Conservation (phyloP, 2,113 vertebrate genomes). For the Morone chrysops region DNA sequence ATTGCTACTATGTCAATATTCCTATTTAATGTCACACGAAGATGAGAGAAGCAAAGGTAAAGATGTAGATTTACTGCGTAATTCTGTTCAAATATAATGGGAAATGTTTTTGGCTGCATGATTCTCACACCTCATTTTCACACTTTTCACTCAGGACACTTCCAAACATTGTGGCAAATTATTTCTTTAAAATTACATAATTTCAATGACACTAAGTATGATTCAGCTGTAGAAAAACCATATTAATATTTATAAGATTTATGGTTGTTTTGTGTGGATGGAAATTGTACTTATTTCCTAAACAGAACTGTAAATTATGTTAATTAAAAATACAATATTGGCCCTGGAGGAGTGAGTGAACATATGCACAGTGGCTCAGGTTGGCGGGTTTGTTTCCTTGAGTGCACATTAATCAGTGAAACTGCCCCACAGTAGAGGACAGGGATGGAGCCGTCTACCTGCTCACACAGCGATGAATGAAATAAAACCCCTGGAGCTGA, state of each 20-base stretch:
- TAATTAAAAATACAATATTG: background rate
- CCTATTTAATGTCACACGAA: background rate
- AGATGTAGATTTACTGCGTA: background rate
- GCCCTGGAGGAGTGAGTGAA: background rate
- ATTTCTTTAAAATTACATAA: background rate
- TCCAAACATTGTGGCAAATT: background rate
- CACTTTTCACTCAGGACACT: background rate
- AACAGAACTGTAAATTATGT: background rate
- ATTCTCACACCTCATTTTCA: conserved; percentile 14
- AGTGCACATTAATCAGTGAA: conserved; percentile 34
- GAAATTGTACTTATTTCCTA: background rate
- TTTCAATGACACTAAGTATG: background rate
- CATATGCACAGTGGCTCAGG: conserved; percentile 28
- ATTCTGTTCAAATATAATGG: background rate
- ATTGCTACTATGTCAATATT: background rate
- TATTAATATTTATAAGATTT: no score
- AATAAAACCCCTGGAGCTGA: conserved; percentile 76
- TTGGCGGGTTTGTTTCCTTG: conserved; percentile 22
- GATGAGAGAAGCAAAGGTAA: background rate
- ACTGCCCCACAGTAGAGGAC: conserved; percentile 47
- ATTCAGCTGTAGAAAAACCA: background rate
- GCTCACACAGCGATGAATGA: conserved; percentile 69
- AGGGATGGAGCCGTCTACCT: conserved; percentile 68
- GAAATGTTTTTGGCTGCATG: conserved; percentile 5
- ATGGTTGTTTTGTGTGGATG: background rate